phyloP scores from a whole-genome alignment of 2,113 vertebrate genomes.

The Phoenicopterus ruber region DNA sequence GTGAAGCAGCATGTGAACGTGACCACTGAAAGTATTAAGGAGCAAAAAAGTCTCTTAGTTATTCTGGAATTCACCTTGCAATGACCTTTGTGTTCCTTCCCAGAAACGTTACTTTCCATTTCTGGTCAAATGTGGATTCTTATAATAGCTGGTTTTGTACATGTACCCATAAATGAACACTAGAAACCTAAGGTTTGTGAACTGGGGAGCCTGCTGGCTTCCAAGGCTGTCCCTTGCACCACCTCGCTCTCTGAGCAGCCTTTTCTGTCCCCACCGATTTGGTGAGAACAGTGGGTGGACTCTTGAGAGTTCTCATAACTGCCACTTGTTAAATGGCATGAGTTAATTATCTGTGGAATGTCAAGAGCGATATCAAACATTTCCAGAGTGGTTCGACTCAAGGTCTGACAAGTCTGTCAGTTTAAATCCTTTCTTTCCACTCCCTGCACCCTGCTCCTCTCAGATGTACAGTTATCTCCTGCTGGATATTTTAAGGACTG shows the following conservation, averaged over 20 bases:
- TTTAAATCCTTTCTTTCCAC: background rate
- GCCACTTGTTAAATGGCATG: background rate
- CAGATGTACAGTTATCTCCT: background rate
- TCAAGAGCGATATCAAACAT: background rate
- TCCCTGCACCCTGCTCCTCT: rapidly evolving
- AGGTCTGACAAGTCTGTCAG: background rate
- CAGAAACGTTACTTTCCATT: background rate
- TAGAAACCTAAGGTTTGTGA: background rate
- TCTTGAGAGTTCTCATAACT: background rate
- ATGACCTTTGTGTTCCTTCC: background rate
- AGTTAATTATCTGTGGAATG: background rate
- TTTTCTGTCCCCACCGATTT: background rate
- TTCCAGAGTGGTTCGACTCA: background rate
- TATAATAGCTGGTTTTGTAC: background rate
- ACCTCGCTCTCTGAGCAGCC: background rate
- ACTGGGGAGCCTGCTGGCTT: background rate
- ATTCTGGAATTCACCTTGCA: background rate
- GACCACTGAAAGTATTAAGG: background rate
- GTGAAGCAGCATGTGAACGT: background rate
- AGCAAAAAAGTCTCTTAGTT: background rate
- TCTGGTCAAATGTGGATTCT: background rate
- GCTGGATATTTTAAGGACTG: background rate
- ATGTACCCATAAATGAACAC: background rate
- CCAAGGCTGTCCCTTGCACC: background rate
- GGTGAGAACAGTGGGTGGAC: background rate